Conservation (phyloP, 2,797 vertebrate genomes). For the Hoplostethus mediterraneus region DNA sequence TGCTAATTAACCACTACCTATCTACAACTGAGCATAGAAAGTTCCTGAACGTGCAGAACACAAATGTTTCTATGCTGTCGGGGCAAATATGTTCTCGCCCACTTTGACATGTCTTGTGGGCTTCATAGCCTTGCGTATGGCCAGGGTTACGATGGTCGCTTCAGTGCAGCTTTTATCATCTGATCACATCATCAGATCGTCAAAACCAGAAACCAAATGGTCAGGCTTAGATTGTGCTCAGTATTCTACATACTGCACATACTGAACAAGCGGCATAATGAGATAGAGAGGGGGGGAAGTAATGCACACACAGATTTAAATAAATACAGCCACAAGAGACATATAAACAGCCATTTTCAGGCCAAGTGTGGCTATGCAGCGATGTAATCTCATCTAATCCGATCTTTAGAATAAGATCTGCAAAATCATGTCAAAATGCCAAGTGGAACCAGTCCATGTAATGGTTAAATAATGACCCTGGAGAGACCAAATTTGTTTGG, state of each 20-base stretch:
- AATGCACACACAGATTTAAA: conserved; percentile 49
- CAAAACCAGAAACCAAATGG: conserved; percentile 35
- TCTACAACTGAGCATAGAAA: conserved; percentile 15
- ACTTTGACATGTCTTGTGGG: conserved; percentile 3
- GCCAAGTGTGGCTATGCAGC: conserved; percentile 59
- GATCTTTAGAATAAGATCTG: conserved; percentile 48
- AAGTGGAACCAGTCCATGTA: conserved; percentile 38
- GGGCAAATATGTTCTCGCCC: not conserved
- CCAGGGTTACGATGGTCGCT: conserved; percentile 3
- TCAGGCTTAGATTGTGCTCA: conserved; percentile 34
- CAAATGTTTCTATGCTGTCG: not conserved
- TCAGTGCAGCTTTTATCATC: conserved; percentile 42
- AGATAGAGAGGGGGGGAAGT: conserved; percentile 32
- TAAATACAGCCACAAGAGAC: conserved; percentile 43
- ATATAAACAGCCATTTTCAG: conserved; percentile 33
- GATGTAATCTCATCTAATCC: conserved; percentile 63
- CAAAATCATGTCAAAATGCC: not conserved
- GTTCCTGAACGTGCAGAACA: not conserved
- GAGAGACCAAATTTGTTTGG: conserved; percentile 66
- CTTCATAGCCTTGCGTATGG: conserved; percentile 26
- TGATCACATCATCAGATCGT: conserved; percentile 48
- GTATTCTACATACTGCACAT: conserved; percentile 38
- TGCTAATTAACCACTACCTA: conserved; percentile 51
- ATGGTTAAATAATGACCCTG: conserved; percentile 56
- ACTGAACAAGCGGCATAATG: conserved; percentile 22